These are phyloP conservation scores for Pristionchus entomophagus DNA, from an alignment of 2,888 invertebrate species.

Conservation along the genomic window DNA sequence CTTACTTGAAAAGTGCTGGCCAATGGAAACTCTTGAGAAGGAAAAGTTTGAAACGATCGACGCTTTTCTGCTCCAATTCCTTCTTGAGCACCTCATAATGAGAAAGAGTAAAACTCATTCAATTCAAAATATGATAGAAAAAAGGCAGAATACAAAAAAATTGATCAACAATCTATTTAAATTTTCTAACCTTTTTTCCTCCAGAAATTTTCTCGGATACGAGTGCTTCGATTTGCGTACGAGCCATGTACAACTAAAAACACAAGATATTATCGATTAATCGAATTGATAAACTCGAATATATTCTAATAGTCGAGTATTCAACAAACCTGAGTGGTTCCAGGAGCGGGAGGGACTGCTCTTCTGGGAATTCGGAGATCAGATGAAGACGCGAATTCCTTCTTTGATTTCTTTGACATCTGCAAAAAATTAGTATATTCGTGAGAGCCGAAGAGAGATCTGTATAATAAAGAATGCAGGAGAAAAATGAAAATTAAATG, in stretches of 20 bases:
- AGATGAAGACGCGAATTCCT: conserved; percentile 81
- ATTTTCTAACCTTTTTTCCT: conserved; percentile 78
- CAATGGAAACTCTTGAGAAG: conserved; percentile 90
- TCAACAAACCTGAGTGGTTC: conserved; percentile 79
- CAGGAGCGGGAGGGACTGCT: conserved; percentile 85
- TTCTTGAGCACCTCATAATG: conserved; percentile 85
- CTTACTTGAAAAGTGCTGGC: conserved; percentile 84
- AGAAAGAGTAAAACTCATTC: not conserved
- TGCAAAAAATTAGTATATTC: no score
- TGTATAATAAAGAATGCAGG: not conserved
- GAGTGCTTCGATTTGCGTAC: conserved; percentile 97
- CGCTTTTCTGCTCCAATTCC: conserved; percentile 93
- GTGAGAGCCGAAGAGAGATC: no score
- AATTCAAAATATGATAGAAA: not conserved
- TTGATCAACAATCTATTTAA: not conserved
- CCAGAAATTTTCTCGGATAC: conserved; percentile 99
- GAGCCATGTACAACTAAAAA: conserved; percentile 95
- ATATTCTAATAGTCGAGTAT: no score
- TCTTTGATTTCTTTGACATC: conserved; percentile 44
- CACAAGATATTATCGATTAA: not conserved
- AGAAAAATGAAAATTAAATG: not conserved
- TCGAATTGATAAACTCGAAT: no score
- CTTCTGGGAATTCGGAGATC: conserved; percentile 91
- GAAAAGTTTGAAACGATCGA: conserved; percentile 84
- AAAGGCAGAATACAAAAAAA: not conserved